Evolutionary conservation across 2,797 vertebrate genomes (phyloP).

Genomic region (Thunnus albacares): DNA sequence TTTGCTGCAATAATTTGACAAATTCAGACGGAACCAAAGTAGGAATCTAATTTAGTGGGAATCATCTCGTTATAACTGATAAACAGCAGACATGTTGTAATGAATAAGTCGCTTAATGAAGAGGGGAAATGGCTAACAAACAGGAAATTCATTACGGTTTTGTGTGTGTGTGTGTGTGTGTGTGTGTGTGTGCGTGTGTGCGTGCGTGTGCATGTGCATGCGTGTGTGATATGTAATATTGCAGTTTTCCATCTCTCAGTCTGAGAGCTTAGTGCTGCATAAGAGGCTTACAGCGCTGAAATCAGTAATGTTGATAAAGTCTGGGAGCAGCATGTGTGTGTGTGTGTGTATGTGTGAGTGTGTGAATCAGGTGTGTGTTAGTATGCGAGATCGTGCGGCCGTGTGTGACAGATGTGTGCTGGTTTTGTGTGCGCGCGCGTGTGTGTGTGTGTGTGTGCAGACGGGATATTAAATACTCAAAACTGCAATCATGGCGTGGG

Average conservation of each 20-base stretch:
- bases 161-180: conserved; percentile 4
- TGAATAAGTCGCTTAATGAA: conserved; percentile 66
- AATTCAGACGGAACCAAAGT: conserved; percentile 42
- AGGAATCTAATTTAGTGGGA: conserved; percentile 60
- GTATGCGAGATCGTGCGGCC: conserved; percentile 42
- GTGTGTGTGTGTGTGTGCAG: conserved; percentile 35
- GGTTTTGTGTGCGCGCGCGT: conserved; percentile 20
- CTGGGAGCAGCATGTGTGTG: conserved; percentile 27
- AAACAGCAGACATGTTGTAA: conserved; percentile 49
- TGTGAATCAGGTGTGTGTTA: conserved; percentile 56
- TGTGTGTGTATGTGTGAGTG: conserved; percentile 38
- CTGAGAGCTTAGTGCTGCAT: conserved; percentile 82
- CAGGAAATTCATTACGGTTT: conserved; percentile 61
- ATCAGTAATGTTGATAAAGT: conserved; percentile 83
- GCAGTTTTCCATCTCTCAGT: conserved; percentile 79
- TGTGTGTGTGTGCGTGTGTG: conserved; percentile 14
- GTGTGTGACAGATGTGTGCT: conserved; percentile 63
- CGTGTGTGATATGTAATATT: conserved; percentile 73
- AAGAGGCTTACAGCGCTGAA: conserved; percentile 86
- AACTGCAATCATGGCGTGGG: conserved; percentile 81
- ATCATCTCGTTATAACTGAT: conserved; percentile 53
- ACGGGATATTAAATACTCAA: conserved; percentile 73
- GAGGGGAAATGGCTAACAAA: conserved; percentile 67
- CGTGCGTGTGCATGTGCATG: conserved; percentile 28
- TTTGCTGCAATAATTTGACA: conserved; percentile 40